These are phyloP conservation scores for Koerneria pararmatus DNA, from an alignment of 2,888 invertebrate species.

Conservation along the genomic window DNA sequence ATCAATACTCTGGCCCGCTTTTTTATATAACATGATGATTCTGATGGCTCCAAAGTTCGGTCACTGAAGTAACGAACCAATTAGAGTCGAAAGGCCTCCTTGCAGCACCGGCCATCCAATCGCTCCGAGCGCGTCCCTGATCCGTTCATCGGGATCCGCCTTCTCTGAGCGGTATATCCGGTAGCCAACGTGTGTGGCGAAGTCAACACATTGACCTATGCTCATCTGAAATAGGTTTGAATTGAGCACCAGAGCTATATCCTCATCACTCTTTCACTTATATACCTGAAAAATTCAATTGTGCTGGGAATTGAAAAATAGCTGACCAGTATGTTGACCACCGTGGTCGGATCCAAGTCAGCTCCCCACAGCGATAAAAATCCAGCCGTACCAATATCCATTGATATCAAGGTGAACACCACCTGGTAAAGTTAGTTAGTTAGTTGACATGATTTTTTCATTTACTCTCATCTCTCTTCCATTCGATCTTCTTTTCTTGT, in stretches of 20 bases:
- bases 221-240: slow-evolving; percentile 47
- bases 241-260: background rate
- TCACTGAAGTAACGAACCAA: slow-evolving; percentile 29
- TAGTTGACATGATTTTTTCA: too few species aligned
- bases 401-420: slow-evolving; percentile 53
- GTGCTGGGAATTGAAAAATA: background rate
- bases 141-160: slow-evolving; percentile 26
- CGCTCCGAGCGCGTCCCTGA: slow-evolving; percentile 54
- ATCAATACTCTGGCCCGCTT: too few species aligned
- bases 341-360: slow-evolving; percentile 57
- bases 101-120: slow-evolving; percentile 60
- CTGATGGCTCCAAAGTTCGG: too few species aligned
- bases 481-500: too few species aligned
- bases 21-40: too few species aligned
- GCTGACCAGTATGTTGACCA: slow-evolving; percentile 57
- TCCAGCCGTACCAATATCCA: slow-evolving; percentile 55
- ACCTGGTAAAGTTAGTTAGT: slow-evolving; percentile 13
- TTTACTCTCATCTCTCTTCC: too few species aligned
- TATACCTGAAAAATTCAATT: background rate
- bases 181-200: slow-evolving; percentile 59
- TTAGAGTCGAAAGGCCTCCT: slow-evolving; percentile 52
- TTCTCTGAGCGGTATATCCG: slow-evolving; percentile 45
- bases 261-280: too few species aligned
- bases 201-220: slow-evolving; percentile 59
- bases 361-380: slow-evolving; percentile 58